Evolutionary conservation across 2,888 invertebrate species (phyloP), one percentile per base, ranked within the genome.

Genomic region (Suillia variegata): DNA sequence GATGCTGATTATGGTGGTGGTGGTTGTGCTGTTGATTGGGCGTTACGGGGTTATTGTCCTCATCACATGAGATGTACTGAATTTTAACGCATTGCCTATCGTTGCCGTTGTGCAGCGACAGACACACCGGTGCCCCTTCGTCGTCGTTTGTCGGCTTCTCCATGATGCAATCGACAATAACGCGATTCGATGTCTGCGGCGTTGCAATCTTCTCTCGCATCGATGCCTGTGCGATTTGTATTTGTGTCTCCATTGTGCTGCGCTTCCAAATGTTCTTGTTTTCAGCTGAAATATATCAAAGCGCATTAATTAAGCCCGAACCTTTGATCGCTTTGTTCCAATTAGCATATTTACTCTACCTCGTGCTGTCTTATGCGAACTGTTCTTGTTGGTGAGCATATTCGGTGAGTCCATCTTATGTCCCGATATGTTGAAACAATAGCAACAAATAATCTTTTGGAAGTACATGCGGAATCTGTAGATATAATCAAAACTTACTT

Each of bases 401-500:
- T 69, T 76, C 2, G 76, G 70, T 1, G 78, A 75, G 48, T 75
- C 70, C 17, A 64, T 67, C 58, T 74, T 73, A 33, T 70, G 70
- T 13, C 71, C 68, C 2, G 63, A 65, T 3, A 69, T 54, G 15
- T 70, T 67, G 56, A 75, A 67, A 42, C 84, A 85, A 84, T 87
- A 87, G 51, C 87, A 86, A 75, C 88, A 89, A 57, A 89, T 86
- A 2, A 88, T 89, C 54, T 87, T 86, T 67, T 87, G 87, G 78
- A 89, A 90, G 76, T 90, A 90, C 62, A 88, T 84, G 45, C 89
- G 84, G 80, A 90, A 90, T 78, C 90, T 90, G 65, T 63, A 66
- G 62, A 38, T 38, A 26, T 18, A n/a, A 34, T 26, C 15, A 22
- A 12, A 26, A 8, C 52, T 53, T n/a, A n/a, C 15, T 22, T 5